Evolutionary conservation across 2,888 invertebrate species (phyloP).

Genomic region (Pandemis cinnamomeana): DNA sequence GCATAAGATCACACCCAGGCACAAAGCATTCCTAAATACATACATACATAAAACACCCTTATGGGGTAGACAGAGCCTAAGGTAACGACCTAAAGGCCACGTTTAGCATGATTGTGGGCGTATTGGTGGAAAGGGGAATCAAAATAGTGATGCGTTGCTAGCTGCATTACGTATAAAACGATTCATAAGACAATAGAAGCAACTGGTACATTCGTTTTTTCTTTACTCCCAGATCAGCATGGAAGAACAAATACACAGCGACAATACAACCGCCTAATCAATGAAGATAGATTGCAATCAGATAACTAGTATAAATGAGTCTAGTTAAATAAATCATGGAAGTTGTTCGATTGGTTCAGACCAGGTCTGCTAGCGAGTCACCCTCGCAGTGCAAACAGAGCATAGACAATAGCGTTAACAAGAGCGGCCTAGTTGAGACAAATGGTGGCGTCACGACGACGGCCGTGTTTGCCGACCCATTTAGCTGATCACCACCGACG

Average conservation of each 20-base stretch:
- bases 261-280: conserved; percentile 22
- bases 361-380: conserved; percentile 34
- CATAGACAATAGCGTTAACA: conserved; percentile 75
- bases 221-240: too few relatives aligned
- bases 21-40: conserved; percentile 46
- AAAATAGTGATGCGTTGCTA: too few relatives aligned
- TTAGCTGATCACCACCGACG: conserved; percentile 65
- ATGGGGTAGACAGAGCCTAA: too few relatives aligned
- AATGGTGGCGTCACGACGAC: conserved; percentile 69
- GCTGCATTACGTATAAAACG: too few relatives aligned
- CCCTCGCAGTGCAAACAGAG: conserved; percentile 61
- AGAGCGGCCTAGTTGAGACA: conserved; percentile 78
- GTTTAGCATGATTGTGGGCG: too few relatives aligned
- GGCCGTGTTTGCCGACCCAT: conserved; percentile 68
- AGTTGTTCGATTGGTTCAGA: conserved; percentile 31
- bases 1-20: conserved; percentile 54
- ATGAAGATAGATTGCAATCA: conserved; percentile 22
- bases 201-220: too few relatives aligned
- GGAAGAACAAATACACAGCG: conserved; percentile 18
- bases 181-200: too few relatives aligned
- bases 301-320: conserved; percentile 10
- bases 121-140: too few relatives aligned
- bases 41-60: too few relatives aligned
- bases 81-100: too few relatives aligned
- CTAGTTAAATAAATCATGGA: conserved; percentile 20